Base-by-base conservation (phyloP, 1,140 invertebrate species). In the Phymastichus coffea region DNA sequence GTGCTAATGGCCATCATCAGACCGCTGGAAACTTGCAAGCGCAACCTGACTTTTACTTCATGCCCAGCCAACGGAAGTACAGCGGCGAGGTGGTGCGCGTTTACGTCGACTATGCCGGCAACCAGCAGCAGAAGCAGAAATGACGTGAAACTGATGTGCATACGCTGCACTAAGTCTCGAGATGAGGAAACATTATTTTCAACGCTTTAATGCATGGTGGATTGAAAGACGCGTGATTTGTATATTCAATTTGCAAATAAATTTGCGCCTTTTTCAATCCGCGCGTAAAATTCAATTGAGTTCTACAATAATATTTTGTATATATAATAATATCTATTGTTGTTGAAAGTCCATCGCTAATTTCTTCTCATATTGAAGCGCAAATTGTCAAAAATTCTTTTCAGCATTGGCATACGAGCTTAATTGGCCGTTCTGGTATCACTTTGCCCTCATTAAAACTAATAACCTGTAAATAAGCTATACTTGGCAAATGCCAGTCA, bases 41-140 rank as follows among this genome's bases (percentile, higher is more conserved):
- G 0, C 83, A 88, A 61, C 89, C 93, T 0, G 93, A 96, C 77
- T 95, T 95, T 77, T 96, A 95, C 76, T 95, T 95, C 73, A 95
- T 95, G 92, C 93, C 93, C 14, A 94, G 92, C 26, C 93, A 96
- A 70, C 79, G 93, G 47, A 94, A 95, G 74, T 94, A 95, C 78
- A 93, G 92, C 63, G 93, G 93, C 57, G 93, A 95, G 81, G 88
- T 93, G 1, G 91, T 95, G n/a, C 82, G 91, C 62, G 93, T 95
- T 4, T 94, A 92, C 74, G 93, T 95, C 1, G 90, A 93, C 74
- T 90, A 92, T 70, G 28, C 28, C 28, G 74, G 70, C 14, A 78
- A 74, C 61, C 74, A 77, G 51, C 67, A 73, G 57, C 61, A n/a
- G n/a, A n/a, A n/a, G n/a, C n/a, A n/a, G n/a, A n/a, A n/a, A n/a